Conservation (phyloP, 2,888 invertebrate genomes). For the Drosophila subquinaria region DNA sequence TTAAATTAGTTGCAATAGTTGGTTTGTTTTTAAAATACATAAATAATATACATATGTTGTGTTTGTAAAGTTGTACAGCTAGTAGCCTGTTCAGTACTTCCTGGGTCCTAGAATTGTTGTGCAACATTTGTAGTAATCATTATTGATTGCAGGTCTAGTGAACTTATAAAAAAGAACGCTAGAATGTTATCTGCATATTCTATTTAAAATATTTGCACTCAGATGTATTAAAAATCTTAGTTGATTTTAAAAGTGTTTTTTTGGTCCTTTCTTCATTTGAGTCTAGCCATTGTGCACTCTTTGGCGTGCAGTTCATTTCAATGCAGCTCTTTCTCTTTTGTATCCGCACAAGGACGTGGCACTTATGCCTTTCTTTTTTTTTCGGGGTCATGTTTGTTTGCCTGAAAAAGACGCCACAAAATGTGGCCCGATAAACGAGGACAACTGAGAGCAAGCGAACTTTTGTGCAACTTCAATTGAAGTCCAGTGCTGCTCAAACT, state of each 20-base stretch:
- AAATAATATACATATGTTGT: too few relatives aligned
- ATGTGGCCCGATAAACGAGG: constrained; percentile 1
- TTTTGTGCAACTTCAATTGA: constrained; percentile 3
- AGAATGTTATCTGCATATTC: too few relatives aligned
- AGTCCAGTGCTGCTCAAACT: constrained; percentile 25
- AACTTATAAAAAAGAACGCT: too few relatives aligned
- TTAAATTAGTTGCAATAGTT: too few relatives aligned
- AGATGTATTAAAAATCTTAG: background rate
- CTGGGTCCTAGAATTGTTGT: too few relatives aligned
- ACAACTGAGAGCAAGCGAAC: background rate
- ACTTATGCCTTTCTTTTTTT: background rate
- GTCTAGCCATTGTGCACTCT: background rate
- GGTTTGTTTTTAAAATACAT: too few relatives aligned
- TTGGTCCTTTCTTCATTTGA: background rate
- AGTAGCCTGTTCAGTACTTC: too few relatives aligned
- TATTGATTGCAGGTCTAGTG: too few relatives aligned
- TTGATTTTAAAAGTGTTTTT: background rate
- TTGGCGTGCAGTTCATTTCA: constrained; percentile 3
- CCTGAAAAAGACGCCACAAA: background rate
- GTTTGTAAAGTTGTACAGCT: too few relatives aligned
- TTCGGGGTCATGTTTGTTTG: constrained; percentile 10
- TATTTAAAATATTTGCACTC: too few relatives aligned
- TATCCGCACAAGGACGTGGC: constrained; percentile 13
- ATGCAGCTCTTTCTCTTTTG: constrained; percentile 22
- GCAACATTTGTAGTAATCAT: too few relatives aligned